Conservation (phyloP, 2,797 vertebrate species). For the Podarcis siculus region DNA sequence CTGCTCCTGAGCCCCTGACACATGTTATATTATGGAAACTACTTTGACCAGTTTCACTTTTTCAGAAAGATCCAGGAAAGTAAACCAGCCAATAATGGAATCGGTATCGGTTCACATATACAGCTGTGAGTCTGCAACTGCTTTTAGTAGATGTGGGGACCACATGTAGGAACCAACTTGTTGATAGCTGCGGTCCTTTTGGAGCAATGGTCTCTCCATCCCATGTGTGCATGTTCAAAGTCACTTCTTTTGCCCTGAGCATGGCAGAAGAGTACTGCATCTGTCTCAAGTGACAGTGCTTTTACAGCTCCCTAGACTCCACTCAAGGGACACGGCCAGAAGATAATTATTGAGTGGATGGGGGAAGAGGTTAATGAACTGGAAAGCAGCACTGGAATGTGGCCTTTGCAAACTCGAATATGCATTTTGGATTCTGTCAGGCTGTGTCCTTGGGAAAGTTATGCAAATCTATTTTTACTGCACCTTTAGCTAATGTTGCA, state of each 20-base stretch:
- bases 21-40: not conserved
- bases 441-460: constrained; percentile 42
- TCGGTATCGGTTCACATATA: not conserved
- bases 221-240: not conserved
- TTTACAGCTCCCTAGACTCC: constrained; percentile 47
- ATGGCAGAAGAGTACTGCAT: not conserved
- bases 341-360: constrained; percentile 57
- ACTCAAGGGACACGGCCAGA: constrained; percentile 49
- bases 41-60: not conserved
- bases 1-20: too few relatives aligned
- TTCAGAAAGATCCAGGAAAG: not conserved
- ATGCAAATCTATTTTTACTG: constrained; percentile 27
- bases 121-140: not conserved
- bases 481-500: constrained; percentile 14
- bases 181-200: not conserved
- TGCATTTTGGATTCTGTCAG: constrained; percentile 17
- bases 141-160: not conserved
- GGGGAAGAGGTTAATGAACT: constrained; percentile 63
- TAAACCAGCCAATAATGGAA: not conserved
- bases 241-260: not conserved
- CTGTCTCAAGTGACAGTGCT: constrained; percentile 36
- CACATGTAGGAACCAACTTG: not conserved
- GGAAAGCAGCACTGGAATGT: constrained; percentile 54
- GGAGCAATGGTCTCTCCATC: not conserved
- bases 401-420: constrained; percentile 38